Percentiles rank a stretch among this genome's conserved stretches.
Evolutionary conservation across 2,888 invertebrate species (phyloP).

Genomic region (Vannuccia rotundouncinata): DNA sequence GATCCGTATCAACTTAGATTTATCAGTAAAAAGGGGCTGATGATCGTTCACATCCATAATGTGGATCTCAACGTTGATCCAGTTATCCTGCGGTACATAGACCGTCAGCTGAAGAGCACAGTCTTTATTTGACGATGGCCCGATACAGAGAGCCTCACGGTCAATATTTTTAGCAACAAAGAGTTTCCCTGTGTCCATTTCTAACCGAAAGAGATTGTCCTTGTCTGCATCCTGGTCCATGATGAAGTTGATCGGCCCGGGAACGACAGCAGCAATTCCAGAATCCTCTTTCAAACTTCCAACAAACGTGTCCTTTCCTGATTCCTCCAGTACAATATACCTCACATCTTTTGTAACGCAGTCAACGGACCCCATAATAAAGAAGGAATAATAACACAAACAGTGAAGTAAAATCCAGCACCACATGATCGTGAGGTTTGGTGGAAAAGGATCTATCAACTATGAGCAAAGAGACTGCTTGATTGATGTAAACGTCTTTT

Average conservation of each 20-base stretch:
- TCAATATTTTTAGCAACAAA: constrained; percentile 33
- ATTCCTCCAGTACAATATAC: constrained; percentile 23
- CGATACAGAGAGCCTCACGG: constrained; percentile 25
- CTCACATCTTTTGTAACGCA: neutral
- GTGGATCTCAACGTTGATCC: constrained; percentile 34
- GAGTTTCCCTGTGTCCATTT: constrained; percentile 24
- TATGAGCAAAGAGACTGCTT: neutral
- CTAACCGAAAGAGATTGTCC: constrained; percentile 1
- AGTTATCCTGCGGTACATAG: constrained; percentile 30
- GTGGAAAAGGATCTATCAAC: neutral
- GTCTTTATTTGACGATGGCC: neutral
- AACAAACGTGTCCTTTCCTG: constrained; percentile 28
- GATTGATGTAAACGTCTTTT: neutral
- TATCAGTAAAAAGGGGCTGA: constrained; percentile 23
- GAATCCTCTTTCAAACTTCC: constrained; percentile 33
- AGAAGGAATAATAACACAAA: neutral
- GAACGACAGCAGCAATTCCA: neutral
- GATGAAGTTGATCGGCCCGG: constrained; percentile 7
- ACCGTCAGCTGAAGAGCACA: constrained; percentile 28
- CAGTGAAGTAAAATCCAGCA: neutral
- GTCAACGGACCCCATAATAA: neutral
- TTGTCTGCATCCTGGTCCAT: constrained; percentile 30
- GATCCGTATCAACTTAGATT: constrained; percentile 15
- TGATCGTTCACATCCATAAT: constrained; percentile 37
- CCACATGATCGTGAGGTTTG: neutral